phyloP scores from a whole-genome alignment of 2,113 vertebrate genomes.

The Heterotilapia buettikoferi region DNA sequence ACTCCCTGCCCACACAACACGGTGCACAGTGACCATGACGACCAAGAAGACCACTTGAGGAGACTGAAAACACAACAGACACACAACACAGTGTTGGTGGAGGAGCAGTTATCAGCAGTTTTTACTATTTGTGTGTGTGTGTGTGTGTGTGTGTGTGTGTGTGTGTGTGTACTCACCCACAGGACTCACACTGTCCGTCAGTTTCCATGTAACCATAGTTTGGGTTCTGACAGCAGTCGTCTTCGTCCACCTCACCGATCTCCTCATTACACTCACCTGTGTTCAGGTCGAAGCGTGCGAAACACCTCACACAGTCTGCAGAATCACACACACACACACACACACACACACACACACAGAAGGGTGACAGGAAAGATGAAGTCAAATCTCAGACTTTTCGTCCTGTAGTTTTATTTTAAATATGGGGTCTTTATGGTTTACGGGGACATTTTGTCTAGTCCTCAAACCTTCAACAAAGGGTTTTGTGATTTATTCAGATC shows the following conservation, averaged over 20 bases:
- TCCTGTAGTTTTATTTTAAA: background rate
- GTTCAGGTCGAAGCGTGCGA: background rate
- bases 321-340: background rate
- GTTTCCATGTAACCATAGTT: background rate
- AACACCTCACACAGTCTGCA: conserved; percentile 44
- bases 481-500: background rate
- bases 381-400: fast-evolving
- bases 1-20: conserved; percentile 37
- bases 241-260: conserved; percentile 34
- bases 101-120: background rate
- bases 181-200: conserved; percentile 21
- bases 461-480: background rate
- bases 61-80: background rate
- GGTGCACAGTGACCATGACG: conserved; percentile 38
- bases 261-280: conserved; percentile 16
- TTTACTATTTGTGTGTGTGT: background rate
- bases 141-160: background rate
- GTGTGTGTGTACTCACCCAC: conserved; percentile 36
- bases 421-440: background rate
- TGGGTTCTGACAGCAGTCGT: conserved; percentile 50
- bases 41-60: conserved; percentile 29
- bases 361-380: background rate
- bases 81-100: background rate
- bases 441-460: background rate
- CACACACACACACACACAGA: background rate